Evolutionary conservation across 2,888 invertebrate species (phyloP), one percentile per base, ranked within the genome.

Genomic region (Andrena trimmerana): DNA sequence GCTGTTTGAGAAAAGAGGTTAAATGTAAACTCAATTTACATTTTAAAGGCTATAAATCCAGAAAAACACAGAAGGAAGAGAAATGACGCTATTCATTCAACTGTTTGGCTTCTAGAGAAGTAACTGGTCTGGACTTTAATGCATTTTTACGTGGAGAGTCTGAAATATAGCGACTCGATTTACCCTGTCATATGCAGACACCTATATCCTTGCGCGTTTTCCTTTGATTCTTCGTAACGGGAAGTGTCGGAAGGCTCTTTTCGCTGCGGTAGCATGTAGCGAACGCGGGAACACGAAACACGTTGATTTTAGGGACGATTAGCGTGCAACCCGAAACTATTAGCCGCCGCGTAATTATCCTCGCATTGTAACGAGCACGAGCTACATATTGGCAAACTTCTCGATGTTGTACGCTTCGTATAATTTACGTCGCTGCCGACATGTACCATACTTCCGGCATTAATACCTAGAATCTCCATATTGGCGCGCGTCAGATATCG

Each of bases 261-360:
- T 50, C 13, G 24, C 33, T 8, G 27, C 36, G 24, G 5, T 7
- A 8, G 42, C 27, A 5, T 13, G 69, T 5, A 20, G 36, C 36
- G 29, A 54, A 24, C 8, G 16, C 20, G 57, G 16, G 78, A 42
- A 16, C 73, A 20, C 52, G 70, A 42, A 33, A 36, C 27, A 31
- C 67, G 74, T 71, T 71, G 71, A 82, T 82, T 79, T 82, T 31
- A 62, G 63, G 67, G 60, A 57, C 83, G 83, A 85, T 86, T 86
- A 86, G 69, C 42, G 70, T 52, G 75, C 59, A 78, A 62, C 76
- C 66, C 57, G 84, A 79, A 84, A 86, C 84, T 84, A 82, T 78
- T 73, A 63, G 73, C 54, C 65, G 63, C 13, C 73, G 68, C 63
- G 82, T 82, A 86, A 86, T 86, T 86, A 82, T 73, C 73, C 77